Percentiles rank a stretch among this genome's conserved stretches.
These are phyloP conservation scores for Dysdera silvatica DNA, from an alignment of 1,140 invertebrate genomes.

Conservation along the genomic window DNA sequence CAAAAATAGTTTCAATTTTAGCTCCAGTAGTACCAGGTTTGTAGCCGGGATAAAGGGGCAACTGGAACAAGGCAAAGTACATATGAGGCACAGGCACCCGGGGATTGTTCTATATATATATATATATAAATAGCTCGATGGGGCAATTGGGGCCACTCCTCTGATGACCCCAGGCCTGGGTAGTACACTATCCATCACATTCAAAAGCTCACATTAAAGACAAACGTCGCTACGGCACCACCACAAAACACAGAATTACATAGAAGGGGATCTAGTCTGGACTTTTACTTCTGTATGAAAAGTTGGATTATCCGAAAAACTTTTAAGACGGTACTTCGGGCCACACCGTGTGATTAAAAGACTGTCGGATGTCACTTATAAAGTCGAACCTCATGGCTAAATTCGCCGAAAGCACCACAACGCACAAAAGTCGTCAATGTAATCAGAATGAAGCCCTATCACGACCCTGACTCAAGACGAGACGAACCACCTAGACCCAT, in stretches of 20 bases:
- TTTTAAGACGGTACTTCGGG: constrained; percentile 6
- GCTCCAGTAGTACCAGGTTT: constrained; percentile 7
- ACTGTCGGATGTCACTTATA: not conserved
- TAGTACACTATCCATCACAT: too few relatives aligned
- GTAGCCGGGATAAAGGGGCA: not conserved
- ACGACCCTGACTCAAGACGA: too few relatives aligned
- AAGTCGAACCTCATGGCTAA: not conserved
- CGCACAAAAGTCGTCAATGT: not conserved
- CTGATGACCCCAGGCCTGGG: too few relatives aligned
- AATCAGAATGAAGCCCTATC: constrained; percentile 2
- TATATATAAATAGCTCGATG: too few relatives aligned
- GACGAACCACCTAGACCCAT: too few relatives aligned
- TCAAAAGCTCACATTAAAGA: not conserved
- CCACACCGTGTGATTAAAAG: not conserved
- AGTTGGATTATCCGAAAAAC: constrained; percentile 6
- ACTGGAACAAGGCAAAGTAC: not conserved
- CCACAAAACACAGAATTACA: not conserved
- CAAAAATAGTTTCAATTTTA: constrained; percentile 1
- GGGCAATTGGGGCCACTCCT: too few relatives aligned
- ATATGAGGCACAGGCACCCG: too few relatives aligned
- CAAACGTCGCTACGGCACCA: not conserved
- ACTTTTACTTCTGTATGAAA: constrained; percentile 5
- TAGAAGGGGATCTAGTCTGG: not conserved
- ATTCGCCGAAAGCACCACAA: not conserved
- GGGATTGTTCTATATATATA: too few relatives aligned